A percentile compares a stretch with the other conserved stretches of the same genome.
Evolutionary conservation across 2,797 vertebrate genomes (phyloP).

Genomic region (Acipenser transmontanus): DNA sequence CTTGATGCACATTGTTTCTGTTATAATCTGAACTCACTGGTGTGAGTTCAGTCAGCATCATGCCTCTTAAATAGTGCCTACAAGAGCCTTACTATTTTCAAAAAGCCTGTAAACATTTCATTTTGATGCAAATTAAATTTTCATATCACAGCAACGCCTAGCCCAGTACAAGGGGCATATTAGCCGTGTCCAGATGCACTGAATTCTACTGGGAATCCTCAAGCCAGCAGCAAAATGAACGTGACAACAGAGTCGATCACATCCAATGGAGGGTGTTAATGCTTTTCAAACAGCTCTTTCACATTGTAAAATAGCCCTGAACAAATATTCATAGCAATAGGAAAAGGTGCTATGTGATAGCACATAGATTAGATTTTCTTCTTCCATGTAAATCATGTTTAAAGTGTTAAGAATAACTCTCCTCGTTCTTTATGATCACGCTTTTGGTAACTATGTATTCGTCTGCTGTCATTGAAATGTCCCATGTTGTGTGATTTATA

Average conservation of each 20-base stretch:
- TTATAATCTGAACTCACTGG: background rate
- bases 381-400: slow-evolving; percentile 16
- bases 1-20: too few relatives aligned
- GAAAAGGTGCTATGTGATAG: slow-evolving; percentile 46
- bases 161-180: slow-evolving; percentile 60
- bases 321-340: slow-evolving; percentile 69
- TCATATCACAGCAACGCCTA: slow-evolving; percentile 61
- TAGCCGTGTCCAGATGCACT: slow-evolving; percentile 68
- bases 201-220: slow-evolving; percentile 61
- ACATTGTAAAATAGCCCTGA: slow-evolving; percentile 59
- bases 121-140: slow-evolving; percentile 46
- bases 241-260: slow-evolving; percentile 62
- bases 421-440: background rate
- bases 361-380: slow-evolving; percentile 26
- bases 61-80: background rate
- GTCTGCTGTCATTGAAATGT: too few relatives aligned
- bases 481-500: too few relatives aligned
- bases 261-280: slow-evolving; percentile 66
- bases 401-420: slow-evolving; percentile 16
- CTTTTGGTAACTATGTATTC: too few relatives aligned
- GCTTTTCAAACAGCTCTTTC: slow-evolving; percentile 73
- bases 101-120: slow-evolving; percentile 16
- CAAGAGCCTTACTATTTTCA: slow-evolving; percentile 2
- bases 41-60: slow-evolving; percentile 3
- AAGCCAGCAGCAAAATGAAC: slow-evolving; percentile 64